Base-by-base conservation (phyloP, 2,888 invertebrate species). In the Drosophila robusta region DNA sequence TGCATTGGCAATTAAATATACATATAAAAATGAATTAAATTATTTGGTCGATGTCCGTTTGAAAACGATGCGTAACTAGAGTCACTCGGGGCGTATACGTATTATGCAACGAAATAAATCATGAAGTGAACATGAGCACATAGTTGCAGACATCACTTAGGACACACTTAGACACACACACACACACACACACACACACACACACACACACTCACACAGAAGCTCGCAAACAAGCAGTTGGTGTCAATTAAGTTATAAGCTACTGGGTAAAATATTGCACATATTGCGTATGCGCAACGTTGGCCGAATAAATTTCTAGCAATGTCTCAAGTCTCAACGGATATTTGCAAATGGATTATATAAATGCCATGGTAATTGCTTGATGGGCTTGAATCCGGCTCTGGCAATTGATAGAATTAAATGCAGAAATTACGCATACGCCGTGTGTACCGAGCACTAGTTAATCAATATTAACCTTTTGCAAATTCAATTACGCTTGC, bases 211-310 rank as follows among this genome's bases (percentile, higher is more conserved):
- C 41, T 42, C 12, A 45, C 18, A 32, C 45, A 18, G 39, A 42
- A 12, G 46, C 11, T 34, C 12, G 11, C 3, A 39, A 18, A 50
- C 34, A n/a, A 24, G 14, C 18, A 8, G 4, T 34, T 50, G 36
- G 44, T 66, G 74, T 70, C 65, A 70, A 66, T 76, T 65, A 61
- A 73, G 65, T 61, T 60, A 65, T 54, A 50, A 36, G 56, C 24
- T 36, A 47, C 47, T 11, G 34, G 34, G 51, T 4, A 47, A 2
- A 32, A 44, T 49, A 44, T 44, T 45, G 46, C 14, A 14, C 36
- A 34, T 44, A 56, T 62, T 65, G 54, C 57, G 62, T 55, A 79
- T 71, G 82, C 68, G 77, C 68, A 44, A 14, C 22, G 38, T 14
- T 32, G 66, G 18, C 42, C 55, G 41, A 36, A n/a, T 41, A n/a